Conservation (phyloP, 2,888 invertebrate genomes). For the Leptinotarsa haldemani region DNA sequence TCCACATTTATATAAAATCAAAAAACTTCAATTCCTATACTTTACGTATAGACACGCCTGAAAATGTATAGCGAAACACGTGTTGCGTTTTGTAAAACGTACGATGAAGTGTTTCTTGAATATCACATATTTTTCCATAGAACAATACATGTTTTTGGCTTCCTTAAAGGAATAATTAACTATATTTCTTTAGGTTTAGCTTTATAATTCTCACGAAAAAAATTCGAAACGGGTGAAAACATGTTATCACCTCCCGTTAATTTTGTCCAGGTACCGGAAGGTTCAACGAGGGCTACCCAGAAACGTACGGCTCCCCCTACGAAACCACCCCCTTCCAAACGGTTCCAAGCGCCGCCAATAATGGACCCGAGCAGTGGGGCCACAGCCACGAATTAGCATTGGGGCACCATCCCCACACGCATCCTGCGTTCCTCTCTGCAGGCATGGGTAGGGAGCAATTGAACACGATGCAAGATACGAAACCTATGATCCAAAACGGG, state of each 20-base stretch:
- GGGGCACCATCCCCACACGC: conserved; percentile 66
- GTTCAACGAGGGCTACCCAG: conserved; percentile 69
- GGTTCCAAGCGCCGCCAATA: conserved; percentile 67
- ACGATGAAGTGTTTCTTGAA: no score
- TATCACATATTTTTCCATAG: no score
- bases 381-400: conserved; percentile 61
- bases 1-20: no score
- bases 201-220: no score
- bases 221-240: no score
- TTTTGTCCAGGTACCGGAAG: conserved; percentile 61
- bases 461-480: conserved; percentile 62
- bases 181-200: no score
- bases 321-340: conserved; percentile 80
- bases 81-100: no score
- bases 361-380: conserved; percentile 63
- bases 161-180: no score
- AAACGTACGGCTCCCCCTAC: conserved; percentile 71
- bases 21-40: no score
- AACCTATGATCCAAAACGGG: conserved; percentile 71
- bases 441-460: conserved; percentile 61
- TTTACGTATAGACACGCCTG: no score
- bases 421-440: conserved; percentile 68
- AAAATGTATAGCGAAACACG: no score
- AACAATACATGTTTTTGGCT: no score
- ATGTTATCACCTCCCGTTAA: background rate